Evolutionary conservation across 2,797 vertebrate species (phyloP).

Genomic region (Anolis apletophallus): DNA sequence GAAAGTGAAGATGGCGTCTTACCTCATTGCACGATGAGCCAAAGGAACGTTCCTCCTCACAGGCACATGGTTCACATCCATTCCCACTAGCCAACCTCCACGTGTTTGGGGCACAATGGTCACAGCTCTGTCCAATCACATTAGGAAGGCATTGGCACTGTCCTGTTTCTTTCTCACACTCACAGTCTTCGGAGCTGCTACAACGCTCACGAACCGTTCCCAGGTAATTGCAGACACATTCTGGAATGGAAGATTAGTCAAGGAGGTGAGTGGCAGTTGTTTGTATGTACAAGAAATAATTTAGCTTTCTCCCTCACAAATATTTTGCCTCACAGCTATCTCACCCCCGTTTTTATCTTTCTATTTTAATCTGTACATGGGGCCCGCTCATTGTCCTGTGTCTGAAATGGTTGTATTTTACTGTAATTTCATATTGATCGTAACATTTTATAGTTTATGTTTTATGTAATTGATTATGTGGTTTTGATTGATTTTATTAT

Average conservation of each 20-base stretch:
- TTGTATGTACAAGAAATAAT: too few species aligned
- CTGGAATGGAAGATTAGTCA: slow-evolving; percentile 73
- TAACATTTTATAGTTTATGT: too few species aligned
- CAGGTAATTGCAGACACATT: slow-evolving; percentile 90
- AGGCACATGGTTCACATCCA: slow-evolving; percentile 88
- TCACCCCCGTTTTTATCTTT: too few species aligned
- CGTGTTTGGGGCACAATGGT: slow-evolving; percentile 87
- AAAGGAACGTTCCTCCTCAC: slow-evolving; percentile 82
- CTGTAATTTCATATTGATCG: too few species aligned
- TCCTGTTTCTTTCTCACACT: slow-evolving; percentile 85
- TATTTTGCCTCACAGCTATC: too few species aligned
- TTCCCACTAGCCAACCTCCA: slow-evolving; percentile 89
- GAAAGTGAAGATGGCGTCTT: slow-evolving; percentile 46
- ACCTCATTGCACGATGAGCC: slow-evolving; percentile 92
- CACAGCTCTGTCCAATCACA: slow-evolving; percentile 89
- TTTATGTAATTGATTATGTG: too few species aligned
- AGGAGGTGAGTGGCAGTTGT: neutral
- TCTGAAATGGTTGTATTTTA: too few species aligned
- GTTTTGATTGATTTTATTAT: too few species aligned
- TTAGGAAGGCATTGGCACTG: slow-evolving; percentile 90
- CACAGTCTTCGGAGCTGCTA: slow-evolving; percentile 79
- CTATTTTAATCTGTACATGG: too few species aligned
- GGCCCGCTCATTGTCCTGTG: too few species aligned
- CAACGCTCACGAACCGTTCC: slow-evolving; percentile 86
- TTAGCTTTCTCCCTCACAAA: too few species aligned